Evolutionary conservation across 2,113 vertebrate genomes (phyloP), one percentile per base, ranked within the genome.

Genomic region (Nasalis larvatus): DNA sequence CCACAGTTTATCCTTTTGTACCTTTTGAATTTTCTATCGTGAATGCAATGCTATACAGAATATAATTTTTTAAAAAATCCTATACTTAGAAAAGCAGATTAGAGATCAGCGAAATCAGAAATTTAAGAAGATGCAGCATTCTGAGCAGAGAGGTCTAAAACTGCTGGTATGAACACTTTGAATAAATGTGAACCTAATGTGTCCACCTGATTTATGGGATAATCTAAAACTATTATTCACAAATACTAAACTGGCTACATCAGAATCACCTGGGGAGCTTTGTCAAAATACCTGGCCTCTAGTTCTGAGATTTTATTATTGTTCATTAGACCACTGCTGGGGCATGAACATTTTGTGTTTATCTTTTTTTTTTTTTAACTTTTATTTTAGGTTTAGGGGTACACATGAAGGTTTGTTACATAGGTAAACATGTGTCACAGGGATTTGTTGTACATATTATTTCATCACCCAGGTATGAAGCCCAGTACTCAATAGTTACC

Each of bases 81-180:
- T 69, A 6, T 84, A 69, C 32, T 87, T 89, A 58, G 54, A 74
- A 71, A 37, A 32, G 18, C 56, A 95, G 13, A 63, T 63, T 66
- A 92, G 63, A 91, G 30, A 91, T 73, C 18, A 84, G 58, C 88
- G 45, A 89, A 71, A 52, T 89, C 49, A 66, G 80, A 89, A 95
- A 87, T n/a, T 84, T 37, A 63, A 52, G 17, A 60, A 21, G 1
- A 30, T 58, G 0, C 1, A 42, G n/a, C 35, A 60, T 91, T 91
- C 37, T 91, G 58, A 88, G 23, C 20, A 86, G 25, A 89, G 30
- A 71, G 60, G 9, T 56, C 60, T 40, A 40, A 81, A 93, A 93
- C 16, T 84, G 45, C 58, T 89, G 76, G 58, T 58, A 87, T 60
- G 42, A 76, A 90, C 23, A 71, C 74, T 87, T 91, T 87, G 32